Conservation (phyloP, 2,797 vertebrate genomes). For the Alcedo quadribrachys region DNA sequence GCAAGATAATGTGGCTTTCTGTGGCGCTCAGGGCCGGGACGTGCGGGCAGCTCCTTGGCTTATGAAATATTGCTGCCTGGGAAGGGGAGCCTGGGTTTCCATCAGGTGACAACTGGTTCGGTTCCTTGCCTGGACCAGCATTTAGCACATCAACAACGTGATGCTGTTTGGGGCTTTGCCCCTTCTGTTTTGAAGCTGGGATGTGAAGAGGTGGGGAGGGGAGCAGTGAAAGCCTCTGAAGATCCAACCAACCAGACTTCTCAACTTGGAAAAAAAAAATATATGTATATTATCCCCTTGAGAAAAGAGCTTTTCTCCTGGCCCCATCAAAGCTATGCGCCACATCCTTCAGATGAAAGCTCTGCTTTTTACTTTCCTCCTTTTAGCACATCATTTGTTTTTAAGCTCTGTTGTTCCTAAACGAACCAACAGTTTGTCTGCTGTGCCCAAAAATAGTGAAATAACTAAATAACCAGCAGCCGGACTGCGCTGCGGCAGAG, state of each 20-base stretch:
- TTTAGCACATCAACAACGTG: constrained; percentile 45
- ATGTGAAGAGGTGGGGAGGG: neutral
- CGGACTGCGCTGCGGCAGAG: neutral
- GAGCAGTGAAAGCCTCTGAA: constrained; percentile 12
- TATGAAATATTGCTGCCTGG: rapidly evolving
- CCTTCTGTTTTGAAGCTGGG: constrained; percentile 1
- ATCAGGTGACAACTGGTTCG: neutral
- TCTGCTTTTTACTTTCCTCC: neutral
- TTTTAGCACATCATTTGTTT: constrained; percentile 55
- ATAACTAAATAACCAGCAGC: neutral
- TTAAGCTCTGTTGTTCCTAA: constrained; percentile 26
- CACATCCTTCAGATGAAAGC: constrained; percentile 63
- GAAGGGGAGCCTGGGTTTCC: neutral
- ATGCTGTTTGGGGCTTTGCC: constrained; percentile 4
- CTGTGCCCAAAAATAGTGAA: neutral
- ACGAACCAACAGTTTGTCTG: constrained; percentile 10
- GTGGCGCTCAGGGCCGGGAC: neutral
- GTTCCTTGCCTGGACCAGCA: neutral
- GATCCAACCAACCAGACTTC: neutral
- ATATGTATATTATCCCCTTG: constrained; percentile 23
- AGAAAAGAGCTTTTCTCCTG: constrained; percentile 50
- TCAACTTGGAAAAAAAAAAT: neutral
- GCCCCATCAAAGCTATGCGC: constrained; percentile 29
- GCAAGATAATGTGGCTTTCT: constrained; percentile 34
- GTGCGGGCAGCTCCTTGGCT: constrained; percentile 31